phyloP scores from a whole-genome alignment of 2,888 invertebrate genomes.

The Andricus curvator region DNA sequence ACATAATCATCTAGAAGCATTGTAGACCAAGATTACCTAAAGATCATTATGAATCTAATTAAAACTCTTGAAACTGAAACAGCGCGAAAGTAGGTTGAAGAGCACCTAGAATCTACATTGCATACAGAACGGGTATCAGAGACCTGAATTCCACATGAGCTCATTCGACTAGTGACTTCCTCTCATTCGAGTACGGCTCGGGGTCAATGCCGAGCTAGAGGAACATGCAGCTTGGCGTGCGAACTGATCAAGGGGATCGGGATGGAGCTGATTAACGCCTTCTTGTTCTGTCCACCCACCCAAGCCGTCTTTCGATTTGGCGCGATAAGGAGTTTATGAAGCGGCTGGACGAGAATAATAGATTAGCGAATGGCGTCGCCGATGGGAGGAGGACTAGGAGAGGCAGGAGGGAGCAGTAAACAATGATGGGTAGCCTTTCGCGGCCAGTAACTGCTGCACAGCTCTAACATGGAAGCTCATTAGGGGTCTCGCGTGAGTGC shows the following conservation, averaged over 20 bases:
- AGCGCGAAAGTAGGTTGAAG: no score
- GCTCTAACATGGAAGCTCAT: conserved; percentile 74
- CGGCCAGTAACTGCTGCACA: conserved; percentile 63
- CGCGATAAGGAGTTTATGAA: conserved; percentile 70
- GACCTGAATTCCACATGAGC: conserved; percentile 29
- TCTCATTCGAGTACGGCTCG: conserved; percentile 7
- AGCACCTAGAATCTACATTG: background rate
- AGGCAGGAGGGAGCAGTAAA: conserved; percentile 62
- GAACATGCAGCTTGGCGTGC: conserved; percentile 42
- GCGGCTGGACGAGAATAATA: conserved; percentile 72
- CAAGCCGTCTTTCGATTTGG: conserved; percentile 55
- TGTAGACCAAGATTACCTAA: background rate
- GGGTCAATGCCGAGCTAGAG: conserved; percentile 33
- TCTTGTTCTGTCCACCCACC: conserved; percentile 67
- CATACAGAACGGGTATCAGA: background rate
- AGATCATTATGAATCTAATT: background rate
- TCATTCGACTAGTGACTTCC: conserved; percentile 23
- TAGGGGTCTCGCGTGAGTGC: conserved; percentile 72
- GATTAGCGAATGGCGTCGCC: conserved; percentile 64
- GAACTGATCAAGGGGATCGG: conserved; percentile 29
- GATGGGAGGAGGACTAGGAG: conserved; percentile 45
- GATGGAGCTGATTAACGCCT: conserved; percentile 70
- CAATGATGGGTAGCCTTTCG: conserved; percentile 72
- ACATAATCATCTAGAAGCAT: background rate
- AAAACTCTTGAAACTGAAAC: background rate